Evolutionary conservation across 1,140 invertebrate species (phyloP), one percentile per base, ranked within the genome.

Genomic region (Brachionus plicatilis): DNA sequence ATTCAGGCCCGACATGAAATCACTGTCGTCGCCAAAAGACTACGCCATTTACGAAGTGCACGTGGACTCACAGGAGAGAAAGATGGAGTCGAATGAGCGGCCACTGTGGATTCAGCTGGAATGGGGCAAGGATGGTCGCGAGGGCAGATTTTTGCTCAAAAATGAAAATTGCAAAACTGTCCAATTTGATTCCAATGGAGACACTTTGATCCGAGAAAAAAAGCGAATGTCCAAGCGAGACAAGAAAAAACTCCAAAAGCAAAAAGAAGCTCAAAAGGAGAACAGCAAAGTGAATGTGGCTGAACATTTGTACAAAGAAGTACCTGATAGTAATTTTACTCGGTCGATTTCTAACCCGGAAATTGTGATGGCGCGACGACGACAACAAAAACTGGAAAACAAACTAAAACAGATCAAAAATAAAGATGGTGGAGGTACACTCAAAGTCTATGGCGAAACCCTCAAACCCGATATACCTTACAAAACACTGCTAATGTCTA

Each of bases 331-430:
- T 33, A 96, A 95, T 88, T 99, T 99, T 89, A 99, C 96, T 17
- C 92, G 97, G 85, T 98, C 95, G 85, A 99, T 99, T 88, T 98
- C 96, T 75, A 99, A 99, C 91, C 97, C 97, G 9, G 97, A 99
- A 91, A 96, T 96, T 82, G 97, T 99, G 82, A 99, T 99, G 97
- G 92, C 96, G 85, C 92, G 97, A 45, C 91, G 96, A 84, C 91
- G 97, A n/a, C 96, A 99, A 88, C 95, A 98, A 89, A 98, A 98
- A 89, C 91, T 99, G 66, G 97, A 99, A 90, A 93, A 95, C 87
- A 99, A 97, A 89, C 90, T 99, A 85, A 95, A 98, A 88, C 95
- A 98, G 89, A 98, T 99, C 90, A 92, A 95, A 45, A 95, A 94
- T 84, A 94, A 95, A 86, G 92, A 92, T 86, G 92, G 92, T 65